phyloP scores from a whole-genome alignment of 2,888 invertebrate genomes.

The Scotopteryx bipunctaria region DNA sequence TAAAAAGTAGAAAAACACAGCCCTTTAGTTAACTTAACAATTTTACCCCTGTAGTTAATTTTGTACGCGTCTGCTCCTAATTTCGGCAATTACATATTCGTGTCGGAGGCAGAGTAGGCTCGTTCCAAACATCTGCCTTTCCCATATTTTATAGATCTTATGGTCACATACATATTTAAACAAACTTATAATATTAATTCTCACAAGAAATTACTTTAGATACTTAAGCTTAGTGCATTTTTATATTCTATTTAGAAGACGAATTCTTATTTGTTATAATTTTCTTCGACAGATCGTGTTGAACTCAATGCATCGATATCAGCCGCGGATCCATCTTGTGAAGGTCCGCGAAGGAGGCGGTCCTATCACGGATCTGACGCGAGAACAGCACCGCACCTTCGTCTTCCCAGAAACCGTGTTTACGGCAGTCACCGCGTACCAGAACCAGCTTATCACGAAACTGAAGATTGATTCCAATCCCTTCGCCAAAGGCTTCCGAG shows the following conservation, averaged over 20 bases:
- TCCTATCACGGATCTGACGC: constrained; percentile 93
- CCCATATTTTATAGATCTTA: not conserved
- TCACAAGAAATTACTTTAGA: too few relatives aligned
- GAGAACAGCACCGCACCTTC: constrained; percentile 96
- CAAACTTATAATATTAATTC: too few relatives aligned
- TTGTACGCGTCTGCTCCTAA: constrained; percentile 24
- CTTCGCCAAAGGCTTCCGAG: constrained; percentile 98
- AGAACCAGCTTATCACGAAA: constrained; percentile 99
- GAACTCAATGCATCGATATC: constrained; percentile 99
- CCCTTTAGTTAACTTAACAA: too few relatives aligned
- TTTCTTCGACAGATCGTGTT: constrained; percentile 92
- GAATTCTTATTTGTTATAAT: constrained; percentile 26
- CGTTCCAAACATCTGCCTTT: constrained; percentile 46
- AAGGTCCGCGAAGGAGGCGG: constrained; percentile 85
- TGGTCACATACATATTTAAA: too few relatives aligned
- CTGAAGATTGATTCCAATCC: constrained; percentile 99
- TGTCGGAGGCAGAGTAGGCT: constrained; percentile 27
- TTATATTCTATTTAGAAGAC: not conserved
- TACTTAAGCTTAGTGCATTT: too few relatives aligned
- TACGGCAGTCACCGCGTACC: constrained; percentile 99
- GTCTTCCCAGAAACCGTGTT: constrained; percentile 99
- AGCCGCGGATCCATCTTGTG: constrained; percentile 98
- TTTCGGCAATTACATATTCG: constrained; percentile 35
- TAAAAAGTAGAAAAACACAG: too few relatives aligned
- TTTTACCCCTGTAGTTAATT: constrained; percentile 17